A percentile compares a stretch with the other conserved stretches of the same genome.
Evolutionary conservation across 1,140 invertebrate genomes (phyloP).

Genomic region (Caenorhabditis elegans): DNA sequence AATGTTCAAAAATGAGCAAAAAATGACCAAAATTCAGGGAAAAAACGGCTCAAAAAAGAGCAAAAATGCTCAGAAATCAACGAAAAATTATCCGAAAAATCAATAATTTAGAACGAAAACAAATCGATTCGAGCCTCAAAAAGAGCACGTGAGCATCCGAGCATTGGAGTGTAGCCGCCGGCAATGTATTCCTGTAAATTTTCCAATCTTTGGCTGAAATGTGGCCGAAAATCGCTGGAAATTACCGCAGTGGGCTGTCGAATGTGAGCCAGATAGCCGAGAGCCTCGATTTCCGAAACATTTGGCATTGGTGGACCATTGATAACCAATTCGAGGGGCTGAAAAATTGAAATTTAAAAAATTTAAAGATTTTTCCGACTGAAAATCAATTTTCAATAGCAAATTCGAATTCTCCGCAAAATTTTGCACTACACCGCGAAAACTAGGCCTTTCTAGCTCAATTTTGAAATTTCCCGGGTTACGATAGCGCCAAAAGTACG

Average conservation of each 20-base stretch:
- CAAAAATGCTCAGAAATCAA: neutral
- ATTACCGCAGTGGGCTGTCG: constrained; percentile 71
- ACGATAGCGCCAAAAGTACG: no score
- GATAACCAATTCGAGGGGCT: constrained; percentile 73
- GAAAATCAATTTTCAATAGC: no score
- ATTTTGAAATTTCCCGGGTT: no score
- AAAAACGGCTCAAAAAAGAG: no score
- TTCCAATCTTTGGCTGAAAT: neutral
- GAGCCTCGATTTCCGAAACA: constrained; percentile 72
- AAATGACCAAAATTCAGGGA: neutral
- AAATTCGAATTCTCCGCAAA: neutral
- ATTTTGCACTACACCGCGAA: neutral
- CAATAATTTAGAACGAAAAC: constrained; percentile 67
- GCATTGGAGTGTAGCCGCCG: constrained; percentile 80
- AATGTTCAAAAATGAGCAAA: neutral
- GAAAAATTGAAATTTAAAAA: constrained; percentile 71
- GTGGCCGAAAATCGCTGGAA: neutral
- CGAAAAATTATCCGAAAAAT: neutral
- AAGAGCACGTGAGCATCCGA: constrained; percentile 83
- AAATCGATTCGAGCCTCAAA: constrained; percentile 86
- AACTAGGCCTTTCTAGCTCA: no score
- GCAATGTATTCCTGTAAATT: constrained; percentile 75
- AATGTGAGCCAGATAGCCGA: constrained; percentile 79
- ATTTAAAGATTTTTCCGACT: no score
- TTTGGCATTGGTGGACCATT: constrained; percentile 76